Base-by-base conservation (phyloP, 2,797 vertebrate genomes). In the Danionella dracula region DNA sequence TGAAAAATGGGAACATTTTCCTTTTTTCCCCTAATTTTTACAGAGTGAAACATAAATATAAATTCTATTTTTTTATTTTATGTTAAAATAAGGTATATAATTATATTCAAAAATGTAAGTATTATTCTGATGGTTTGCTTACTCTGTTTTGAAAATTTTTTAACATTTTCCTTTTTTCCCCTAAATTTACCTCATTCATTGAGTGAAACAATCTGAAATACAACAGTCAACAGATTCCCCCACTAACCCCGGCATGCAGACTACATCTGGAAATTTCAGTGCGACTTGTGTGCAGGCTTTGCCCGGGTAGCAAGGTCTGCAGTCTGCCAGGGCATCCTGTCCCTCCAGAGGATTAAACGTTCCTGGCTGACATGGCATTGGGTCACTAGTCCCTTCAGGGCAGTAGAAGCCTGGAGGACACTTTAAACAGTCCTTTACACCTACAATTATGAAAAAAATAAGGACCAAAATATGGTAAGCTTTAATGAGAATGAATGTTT, bases 391-490 rank as follows among this genome's bases (percentile, higher is more conserved):
- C 49, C 90, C 90, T 66, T 81, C 79, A 5, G 91, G 90, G 66
- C 91, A 94, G 79, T 93, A 94, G 79, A 90, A 90, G 27, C 93
- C 93, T 45, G 73, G 82, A 0, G 91, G 93, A 58, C 93, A 95
- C 82, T 86, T 89, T 44, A 91, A 73, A 76, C 92, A 94, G 55
- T 82, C 84, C 41, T 87, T 92, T 29, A 83, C 56, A 82, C 88
- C 94, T 96, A 44, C 4, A 44, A 19, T 29, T 10, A 49, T 48
- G 20, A 40, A 4, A 13, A 11, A 29, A 44, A 44, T 29, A 42
- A 29, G 2, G 42, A 19, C 31, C 8, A 3, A 8, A n/a, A 46
- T 12, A n/a, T 44, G 37, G 41, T 19, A 8, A 10, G 40, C 23
- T 41, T 41, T 15, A 32, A 63, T 65, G 37, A 16, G n/a, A 21